Evolutionary conservation across 2,113 vertebrate genomes (phyloP).

Genomic region (Aleadryas rufinucha): DNA sequence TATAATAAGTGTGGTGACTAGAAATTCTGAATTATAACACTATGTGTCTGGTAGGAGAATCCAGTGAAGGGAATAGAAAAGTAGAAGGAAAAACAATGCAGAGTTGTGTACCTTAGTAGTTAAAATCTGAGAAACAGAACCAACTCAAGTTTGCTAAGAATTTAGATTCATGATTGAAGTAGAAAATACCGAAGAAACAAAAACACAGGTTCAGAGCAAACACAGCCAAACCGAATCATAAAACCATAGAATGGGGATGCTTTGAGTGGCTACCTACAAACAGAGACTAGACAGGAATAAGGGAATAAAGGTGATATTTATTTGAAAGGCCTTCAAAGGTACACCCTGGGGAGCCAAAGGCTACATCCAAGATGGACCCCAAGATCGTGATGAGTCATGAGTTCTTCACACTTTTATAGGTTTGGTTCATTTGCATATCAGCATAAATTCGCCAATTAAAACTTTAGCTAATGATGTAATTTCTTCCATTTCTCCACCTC

Average conservation of each 20-base stretch:
- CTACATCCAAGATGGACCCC: no score
- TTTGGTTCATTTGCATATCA: no score
- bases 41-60: background rate
- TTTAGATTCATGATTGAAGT: background rate
- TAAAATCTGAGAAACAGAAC: background rate
- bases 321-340: no score
- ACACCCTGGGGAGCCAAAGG: no score
- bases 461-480: no score
- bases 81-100: background rate
- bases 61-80: background rate
- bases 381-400: no score
- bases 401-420: no score
- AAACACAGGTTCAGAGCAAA: background rate
- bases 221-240: background rate
- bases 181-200: background rate
- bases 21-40: background rate
- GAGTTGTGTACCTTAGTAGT: background rate
- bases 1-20: background rate
- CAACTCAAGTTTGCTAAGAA: background rate
- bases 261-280: no score
- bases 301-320: no score
- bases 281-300: no score
- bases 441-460: no score
- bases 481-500: no score
- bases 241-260: background rate